Conservation (phyloP, 1,140 invertebrate species). For the Phymastichus coffea region DNA sequence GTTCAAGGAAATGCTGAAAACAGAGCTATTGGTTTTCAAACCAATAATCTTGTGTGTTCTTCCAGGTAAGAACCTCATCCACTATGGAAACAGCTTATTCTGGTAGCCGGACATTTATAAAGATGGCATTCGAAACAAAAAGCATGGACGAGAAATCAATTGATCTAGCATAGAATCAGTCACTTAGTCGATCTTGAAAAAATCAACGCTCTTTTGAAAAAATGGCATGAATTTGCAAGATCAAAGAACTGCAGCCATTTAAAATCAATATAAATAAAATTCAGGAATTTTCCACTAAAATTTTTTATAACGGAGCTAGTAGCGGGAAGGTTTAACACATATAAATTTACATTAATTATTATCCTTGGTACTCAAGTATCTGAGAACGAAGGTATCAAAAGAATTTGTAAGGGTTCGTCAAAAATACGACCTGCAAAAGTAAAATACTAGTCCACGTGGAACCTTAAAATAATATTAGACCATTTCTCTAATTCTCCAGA, state of each 20-base stretch:
- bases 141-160: neutral
- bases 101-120: conserved; percentile 26
- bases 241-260: no score
- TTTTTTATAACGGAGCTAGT: conserved; percentile 10
- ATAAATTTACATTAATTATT: conserved; percentile 33
- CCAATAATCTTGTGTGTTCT: conserved; percentile 9
- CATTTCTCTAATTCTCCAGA: neutral
- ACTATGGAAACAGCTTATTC: conserved; percentile 19
- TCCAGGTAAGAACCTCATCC: conserved; percentile 1
- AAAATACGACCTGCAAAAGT: conserved; percentile 15
- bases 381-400: conserved; percentile 14
- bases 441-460: conserved; percentile 28
- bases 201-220: conserved; percentile 11
- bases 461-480: conserved; percentile 28
- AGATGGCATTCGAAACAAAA: conserved; percentile 5
- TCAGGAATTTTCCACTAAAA: conserved; percentile 23
- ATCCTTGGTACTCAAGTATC: conserved; percentile 17
- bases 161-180: conserved; percentile 12
- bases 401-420: conserved; percentile 28
- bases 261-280: neutral
- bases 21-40: conserved; percentile 11
- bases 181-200: conserved; percentile 20
- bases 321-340: conserved; percentile 31
- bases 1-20: conserved; percentile 27
- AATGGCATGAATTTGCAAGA: conserved; percentile 11